Evolutionary conservation across 1,140 invertebrate genomes (phyloP), one percentile per base, ranked within the genome.

Genomic region (Rhagoletis zephyria): DNA sequence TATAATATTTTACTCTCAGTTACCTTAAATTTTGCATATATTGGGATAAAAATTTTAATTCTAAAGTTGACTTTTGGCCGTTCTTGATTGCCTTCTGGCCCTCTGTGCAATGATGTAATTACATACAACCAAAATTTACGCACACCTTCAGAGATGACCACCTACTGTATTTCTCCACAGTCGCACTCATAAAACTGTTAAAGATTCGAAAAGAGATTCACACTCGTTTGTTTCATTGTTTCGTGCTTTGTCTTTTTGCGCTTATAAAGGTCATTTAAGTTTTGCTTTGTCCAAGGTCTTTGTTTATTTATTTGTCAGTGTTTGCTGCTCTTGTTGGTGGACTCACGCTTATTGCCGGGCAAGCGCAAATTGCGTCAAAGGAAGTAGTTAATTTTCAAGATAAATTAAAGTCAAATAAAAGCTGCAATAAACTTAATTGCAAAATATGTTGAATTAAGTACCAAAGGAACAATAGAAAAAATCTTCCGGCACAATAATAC

Each of bases 351-450:
- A 7, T 42, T 70, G 65, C 7, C 42, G 65, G 5, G 4, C 30
- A 30, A 63, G 61, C 30, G 48, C 1, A 19, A 7, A 19, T 81
- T 81, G 48, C 48, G 74, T 56, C 45, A 51, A 77, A 42, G 74
- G 74, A 56, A 56, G 74, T 81, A 56, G 74, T 56, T 81, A 81
- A 74, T 56, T 81, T 81, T 81, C 74, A 30, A 81, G 48, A 81
- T 81, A 81, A 81, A 81, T 81, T 81, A 81, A 81, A 81, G 74
- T 81, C 74, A 56, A 81, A 81, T 81, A 81, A 81, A 51, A 81
- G n/a, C 74, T 7, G 74, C 45, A 81, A 81, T 81, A 81, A 81
- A 81, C 48, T 81, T 81, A 81, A 81, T 81, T 81, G 74, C 74
- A 81, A 81, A 81, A 81, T 81, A 81, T 81, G 45, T 81, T 81